Evolutionary conservation across 2,113 vertebrate species (phyloP).

Genomic region (Cervus canadensis): DNA sequence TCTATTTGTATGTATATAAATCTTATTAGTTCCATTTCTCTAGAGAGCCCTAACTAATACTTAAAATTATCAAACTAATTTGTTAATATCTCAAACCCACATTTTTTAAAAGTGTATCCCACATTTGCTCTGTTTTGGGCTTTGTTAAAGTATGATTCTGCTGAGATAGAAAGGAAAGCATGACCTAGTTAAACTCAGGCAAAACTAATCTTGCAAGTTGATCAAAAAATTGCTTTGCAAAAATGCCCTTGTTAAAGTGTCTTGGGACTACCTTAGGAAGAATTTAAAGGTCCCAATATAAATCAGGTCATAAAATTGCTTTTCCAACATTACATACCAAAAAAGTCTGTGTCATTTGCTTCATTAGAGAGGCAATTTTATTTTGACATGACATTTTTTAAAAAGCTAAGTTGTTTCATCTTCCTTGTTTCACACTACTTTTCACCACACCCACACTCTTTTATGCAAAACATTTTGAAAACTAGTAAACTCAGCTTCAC

Average conservation of each 20-base stretch:
- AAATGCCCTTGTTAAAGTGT: conserved; percentile 24
- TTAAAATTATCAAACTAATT: conserved; percentile 37
- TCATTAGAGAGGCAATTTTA: conserved; percentile 41
- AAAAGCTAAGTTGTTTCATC: conserved; percentile 38
- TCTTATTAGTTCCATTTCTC: background rate
- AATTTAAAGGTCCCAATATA: background rate
- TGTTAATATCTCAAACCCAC: background rate
- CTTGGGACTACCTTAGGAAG: conserved; percentile 21
- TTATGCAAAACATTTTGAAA: conserved; percentile 19
- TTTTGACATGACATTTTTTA: conserved; percentile 33
- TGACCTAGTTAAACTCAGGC: conserved; percentile 61
- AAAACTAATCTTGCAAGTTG: conserved; percentile 55
- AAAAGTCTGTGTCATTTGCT: background rate
- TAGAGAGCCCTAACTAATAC: background rate
- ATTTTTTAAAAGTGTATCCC: background rate
- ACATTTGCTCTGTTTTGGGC: background rate
- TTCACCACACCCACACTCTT: background rate
- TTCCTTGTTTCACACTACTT: background rate
- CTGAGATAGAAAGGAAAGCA: conserved; percentile 52
- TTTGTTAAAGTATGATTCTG: conserved; percentile 56
- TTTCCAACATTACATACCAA: background rate
- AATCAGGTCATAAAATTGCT: conserved; percentile 15
- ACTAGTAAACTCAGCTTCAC: background rate
- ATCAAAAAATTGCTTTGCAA: conserved; percentile 38
- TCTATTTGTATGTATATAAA: background rate